Evolutionary conservation across 2,888 invertebrate genomes (phyloP).

Genomic region (Ashinkailepas kermadecensis): DNA sequence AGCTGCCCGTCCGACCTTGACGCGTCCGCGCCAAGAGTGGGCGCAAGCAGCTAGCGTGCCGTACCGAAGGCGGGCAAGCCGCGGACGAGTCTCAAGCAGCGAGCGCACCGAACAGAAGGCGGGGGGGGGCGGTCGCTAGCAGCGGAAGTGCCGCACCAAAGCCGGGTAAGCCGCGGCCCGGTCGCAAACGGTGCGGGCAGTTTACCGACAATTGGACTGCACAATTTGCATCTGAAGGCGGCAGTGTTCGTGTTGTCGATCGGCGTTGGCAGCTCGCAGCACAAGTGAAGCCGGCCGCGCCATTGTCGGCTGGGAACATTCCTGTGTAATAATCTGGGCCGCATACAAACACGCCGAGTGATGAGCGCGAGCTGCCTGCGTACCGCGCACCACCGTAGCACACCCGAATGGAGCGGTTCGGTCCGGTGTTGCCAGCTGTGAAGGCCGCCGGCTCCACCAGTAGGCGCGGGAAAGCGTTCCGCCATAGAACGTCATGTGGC

Average conservation of each 20-base stretch:
- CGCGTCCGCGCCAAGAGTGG: not conserved
- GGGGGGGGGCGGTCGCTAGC: no score
- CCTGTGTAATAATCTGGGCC: not conserved
- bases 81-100: no score
- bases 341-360: not conserved
- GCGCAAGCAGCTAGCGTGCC: not conserved
- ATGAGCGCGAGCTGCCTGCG: not conserved
- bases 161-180: not conserved
- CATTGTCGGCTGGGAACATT: not conserved
- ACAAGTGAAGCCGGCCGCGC: not conserved
- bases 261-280: no score
- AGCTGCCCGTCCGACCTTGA: no score
- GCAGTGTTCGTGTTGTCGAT: no score
- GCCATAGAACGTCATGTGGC: not conserved
- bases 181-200: not conserved
- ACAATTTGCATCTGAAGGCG: no score
- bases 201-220: no score
- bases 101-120: no score
- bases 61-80: no score
- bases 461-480: not conserved
- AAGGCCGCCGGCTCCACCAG: not conserved
- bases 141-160: not conserved
- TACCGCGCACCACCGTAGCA: no score
- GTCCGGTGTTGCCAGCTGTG: not conserved
- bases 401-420: not conserved